Evolutionary conservation across 1,140 invertebrate species (phyloP).

Genomic region (Atopsyche davidsoni): DNA sequence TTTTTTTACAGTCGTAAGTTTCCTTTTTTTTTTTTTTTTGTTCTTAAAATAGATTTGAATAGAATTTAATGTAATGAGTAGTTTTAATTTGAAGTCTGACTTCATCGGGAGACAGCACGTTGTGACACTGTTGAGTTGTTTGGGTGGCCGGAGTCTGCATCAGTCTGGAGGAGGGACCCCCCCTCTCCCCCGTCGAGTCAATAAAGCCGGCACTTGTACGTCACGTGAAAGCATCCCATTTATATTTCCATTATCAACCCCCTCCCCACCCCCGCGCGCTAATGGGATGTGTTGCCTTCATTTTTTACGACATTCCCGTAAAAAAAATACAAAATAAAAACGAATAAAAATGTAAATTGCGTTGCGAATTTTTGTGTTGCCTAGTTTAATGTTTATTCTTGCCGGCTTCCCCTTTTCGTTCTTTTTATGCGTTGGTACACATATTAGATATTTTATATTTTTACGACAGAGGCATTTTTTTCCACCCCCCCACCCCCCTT

Average conservation of each 20-base stretch:
- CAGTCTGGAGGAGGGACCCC: too few relatives aligned
- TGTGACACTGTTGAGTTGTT: too few relatives aligned
- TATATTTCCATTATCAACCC: conserved; percentile 31
- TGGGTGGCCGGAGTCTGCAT: too few relatives aligned
- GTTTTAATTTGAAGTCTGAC: too few relatives aligned
- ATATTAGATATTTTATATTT: conserved; percentile 32
- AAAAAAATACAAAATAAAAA: conserved; percentile 32
- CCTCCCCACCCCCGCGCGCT: conserved; percentile 18
- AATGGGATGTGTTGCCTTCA: conserved; percentile 32
- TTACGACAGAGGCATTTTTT: conserved; percentile 30
- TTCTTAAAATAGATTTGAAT: too few relatives aligned
- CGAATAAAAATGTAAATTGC: conserved; percentile 33
- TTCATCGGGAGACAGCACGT: too few relatives aligned
- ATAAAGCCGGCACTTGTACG: conserved; percentile 29
- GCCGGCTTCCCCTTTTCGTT: conserved; percentile 26
- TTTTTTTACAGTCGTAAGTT: too few relatives aligned
- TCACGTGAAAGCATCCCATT: conserved; percentile 30
- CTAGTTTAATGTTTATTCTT: conserved; percentile 32
- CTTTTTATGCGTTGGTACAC: conserved; percentile 29
- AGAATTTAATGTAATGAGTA: too few relatives aligned
- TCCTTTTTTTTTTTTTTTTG: too few relatives aligned
- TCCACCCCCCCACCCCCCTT: conserved; percentile 8
- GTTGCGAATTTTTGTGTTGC: conserved; percentile 32
- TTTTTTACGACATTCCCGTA: conserved; percentile 32
- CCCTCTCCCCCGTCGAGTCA: conserved; percentile 25